Conservation (phyloP, 2,888 invertebrate genomes). For the Tetrapedia diversipes region DNA sequence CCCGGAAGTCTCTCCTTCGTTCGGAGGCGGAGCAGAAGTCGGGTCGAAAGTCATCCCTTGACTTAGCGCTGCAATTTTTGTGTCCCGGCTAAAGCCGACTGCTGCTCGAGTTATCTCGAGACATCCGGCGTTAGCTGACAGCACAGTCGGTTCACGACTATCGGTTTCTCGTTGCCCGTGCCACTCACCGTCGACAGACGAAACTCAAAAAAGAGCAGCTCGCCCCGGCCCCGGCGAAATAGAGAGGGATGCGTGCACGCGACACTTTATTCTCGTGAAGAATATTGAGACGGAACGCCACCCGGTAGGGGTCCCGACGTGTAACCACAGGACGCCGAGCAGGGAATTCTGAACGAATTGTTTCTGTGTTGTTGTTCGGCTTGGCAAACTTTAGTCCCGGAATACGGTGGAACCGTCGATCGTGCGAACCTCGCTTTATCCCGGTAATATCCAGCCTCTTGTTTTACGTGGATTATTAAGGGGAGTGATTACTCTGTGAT, state of each 20-base stretch:
- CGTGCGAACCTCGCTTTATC: no score
- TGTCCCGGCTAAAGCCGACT: constrained; percentile 34
- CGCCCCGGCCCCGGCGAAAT: constrained; percentile 16
- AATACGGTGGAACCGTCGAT: no score
- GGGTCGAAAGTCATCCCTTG: constrained; percentile 24
- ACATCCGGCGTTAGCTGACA: constrained; percentile 39
- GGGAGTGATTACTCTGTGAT: no score
- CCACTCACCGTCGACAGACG: constrained; percentile 30
- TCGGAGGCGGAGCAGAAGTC: constrained; percentile 12
- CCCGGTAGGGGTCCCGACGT: constrained; percentile 21
- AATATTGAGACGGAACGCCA: constrained; percentile 46
- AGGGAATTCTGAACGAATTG: neutral
- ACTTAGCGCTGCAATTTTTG: constrained; percentile 50
- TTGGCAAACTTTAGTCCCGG: no score
- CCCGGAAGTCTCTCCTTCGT: no score
- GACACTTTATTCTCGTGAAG: constrained; percentile 45
- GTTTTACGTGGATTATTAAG: no score
- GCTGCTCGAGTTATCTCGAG: constrained; percentile 44
- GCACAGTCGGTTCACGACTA: constrained; percentile 44
- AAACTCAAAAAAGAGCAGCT: constrained; percentile 29
- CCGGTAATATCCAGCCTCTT: no score
- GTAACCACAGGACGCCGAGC: neutral
- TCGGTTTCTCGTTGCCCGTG: constrained; percentile 45
- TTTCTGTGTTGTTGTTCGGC: neutral
- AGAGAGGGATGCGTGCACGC: constrained; percentile 20